Base-by-base conservation (phyloP, 2,113 vertebrate species). In the Hypocryptadius cinnamomeus region DNA sequence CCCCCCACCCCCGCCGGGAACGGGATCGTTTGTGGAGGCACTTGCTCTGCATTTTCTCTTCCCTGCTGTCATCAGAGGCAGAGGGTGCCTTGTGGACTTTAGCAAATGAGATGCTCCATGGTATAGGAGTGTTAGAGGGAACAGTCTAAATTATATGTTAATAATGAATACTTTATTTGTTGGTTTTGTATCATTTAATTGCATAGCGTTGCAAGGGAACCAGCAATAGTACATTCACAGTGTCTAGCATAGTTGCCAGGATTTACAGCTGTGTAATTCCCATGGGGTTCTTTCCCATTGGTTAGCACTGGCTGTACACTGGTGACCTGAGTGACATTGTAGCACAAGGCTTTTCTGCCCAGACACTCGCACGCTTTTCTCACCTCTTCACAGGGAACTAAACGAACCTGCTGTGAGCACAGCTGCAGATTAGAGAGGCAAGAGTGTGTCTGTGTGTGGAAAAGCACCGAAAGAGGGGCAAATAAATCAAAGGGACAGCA, bases 301-400 rank as follows among this genome's bases (percentile, higher is more conserved):
- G 57, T 45, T 54, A 45, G 64, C 31, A 10, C 44, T 19, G 60
- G 25, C 27, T 61, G n/a, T 30, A 2, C 6, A 21, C 51, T 23
- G 76, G 79, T 92, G 90, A 93, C 92, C 79, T 10, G 31, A 57
- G 33, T 86, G 92, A 85, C 86, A 86, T 30, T 94, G 86, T 17
- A 40, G 57, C 59, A 21, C 11, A 14, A 66, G 51, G 42, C 72
- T 74, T 83, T 71, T 56, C 80, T 71, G 72, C 56, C 77, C 88
- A 33, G 50, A 5, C 85, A n/a, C 68, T 66, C 0, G 0, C 68
- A 31, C 35, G 57, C 56, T 53, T 64, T 84, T 68, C 69, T 86
- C 40, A 33, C 25, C n/a, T 69, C 68, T 57, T 44, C 35, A 42
- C 37, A 22, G 56, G 65, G 53, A 19, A 22, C 31, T 18, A 37